Evolutionary conservation across 2,888 invertebrate genomes (phyloP).

Genomic region (Allacma fusca): DNA sequence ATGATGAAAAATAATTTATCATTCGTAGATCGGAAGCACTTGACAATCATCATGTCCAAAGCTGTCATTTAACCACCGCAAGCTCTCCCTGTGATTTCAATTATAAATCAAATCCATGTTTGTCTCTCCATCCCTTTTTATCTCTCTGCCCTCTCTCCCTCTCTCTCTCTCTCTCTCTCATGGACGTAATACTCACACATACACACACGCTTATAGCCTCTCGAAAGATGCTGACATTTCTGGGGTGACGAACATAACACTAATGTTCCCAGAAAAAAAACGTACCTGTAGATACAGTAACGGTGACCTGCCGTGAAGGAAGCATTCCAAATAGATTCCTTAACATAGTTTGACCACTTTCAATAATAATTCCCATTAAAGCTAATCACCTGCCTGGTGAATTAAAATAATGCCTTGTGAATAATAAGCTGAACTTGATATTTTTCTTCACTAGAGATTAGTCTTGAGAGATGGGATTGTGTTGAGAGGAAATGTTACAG

Average conservation of each 20-base stretch:
- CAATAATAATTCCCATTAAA: slow-evolving; percentile 11
- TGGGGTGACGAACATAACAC: too few relatives aligned
- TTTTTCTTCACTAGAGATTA: neutral
- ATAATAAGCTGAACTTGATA: slow-evolving; percentile 8
- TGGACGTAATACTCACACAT: too few relatives aligned
- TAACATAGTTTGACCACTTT: slow-evolving; percentile 8
- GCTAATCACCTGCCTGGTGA: slow-evolving; percentile 1
- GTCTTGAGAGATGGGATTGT: neutral
- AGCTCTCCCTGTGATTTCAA: slow-evolving; percentile 35
- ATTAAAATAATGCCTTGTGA: slow-evolving; percentile 16
- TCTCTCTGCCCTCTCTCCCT: neutral
- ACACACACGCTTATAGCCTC: too few relatives aligned
- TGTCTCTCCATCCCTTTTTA: slow-evolving; percentile 15
- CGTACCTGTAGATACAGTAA: too few relatives aligned
- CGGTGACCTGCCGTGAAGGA: too few relatives aligned
- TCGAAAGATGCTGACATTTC: too few relatives aligned
- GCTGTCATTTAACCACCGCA: slow-evolving; percentile 39
- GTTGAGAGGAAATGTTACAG: neutral
- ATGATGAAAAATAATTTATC: slow-evolving; percentile 42
- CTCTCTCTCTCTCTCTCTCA: neutral
- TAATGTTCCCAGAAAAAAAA: too few relatives aligned
- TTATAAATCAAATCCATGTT: slow-evolving; percentile 42
- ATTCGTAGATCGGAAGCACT: slow-evolving; percentile 39
- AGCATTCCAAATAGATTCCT: neutral
- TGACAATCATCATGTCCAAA: slow-evolving; percentile 43